Conservation (phyloP, 1,140 invertebrate species). For the Pseudomyrmex sp. region DNA sequence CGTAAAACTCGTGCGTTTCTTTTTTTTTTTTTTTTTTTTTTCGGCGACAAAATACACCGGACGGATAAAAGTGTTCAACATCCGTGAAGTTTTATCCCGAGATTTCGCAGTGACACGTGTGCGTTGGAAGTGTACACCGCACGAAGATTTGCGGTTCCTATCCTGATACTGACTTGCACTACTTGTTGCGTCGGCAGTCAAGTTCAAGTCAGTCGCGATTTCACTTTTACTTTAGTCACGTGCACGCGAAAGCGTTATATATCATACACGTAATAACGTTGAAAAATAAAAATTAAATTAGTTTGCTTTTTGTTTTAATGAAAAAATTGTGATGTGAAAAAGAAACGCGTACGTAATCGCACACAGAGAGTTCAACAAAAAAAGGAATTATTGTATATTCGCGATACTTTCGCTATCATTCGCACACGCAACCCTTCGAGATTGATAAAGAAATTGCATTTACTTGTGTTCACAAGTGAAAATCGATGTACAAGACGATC, state of each 20-base stretch:
- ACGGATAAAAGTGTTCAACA: conserved; percentile 46
- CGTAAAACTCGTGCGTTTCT: background rate
- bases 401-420: background rate
- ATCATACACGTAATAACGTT: too few species aligned
- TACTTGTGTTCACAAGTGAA: background rate
- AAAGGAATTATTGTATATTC: too few species aligned
- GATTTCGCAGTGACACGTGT: conserved; percentile 53
- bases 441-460: conserved; percentile 27
- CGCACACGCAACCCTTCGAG: background rate
- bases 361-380: too few species aligned
- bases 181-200: conserved; percentile 61
- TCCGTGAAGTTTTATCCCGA: conserved; percentile 55
- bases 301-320: too few species aligned
- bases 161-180: conserved; percentile 60
- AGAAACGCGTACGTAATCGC: too few species aligned
- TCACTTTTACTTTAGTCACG: conserved; percentile 32
- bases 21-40: background rate
- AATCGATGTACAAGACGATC: conserved; percentile 44
- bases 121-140: conserved; percentile 46
- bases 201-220: conserved; percentile 11
- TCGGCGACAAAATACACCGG: conserved; percentile 7
- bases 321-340: too few species aligned
- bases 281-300: too few species aligned
- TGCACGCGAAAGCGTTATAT: background rate
- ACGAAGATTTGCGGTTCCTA: conserved; percentile 59